These are phyloP conservation scores for Smithornis capensis DNA, from an alignment of 2,113 vertebrate genomes.

Conservation along the genomic window DNA sequence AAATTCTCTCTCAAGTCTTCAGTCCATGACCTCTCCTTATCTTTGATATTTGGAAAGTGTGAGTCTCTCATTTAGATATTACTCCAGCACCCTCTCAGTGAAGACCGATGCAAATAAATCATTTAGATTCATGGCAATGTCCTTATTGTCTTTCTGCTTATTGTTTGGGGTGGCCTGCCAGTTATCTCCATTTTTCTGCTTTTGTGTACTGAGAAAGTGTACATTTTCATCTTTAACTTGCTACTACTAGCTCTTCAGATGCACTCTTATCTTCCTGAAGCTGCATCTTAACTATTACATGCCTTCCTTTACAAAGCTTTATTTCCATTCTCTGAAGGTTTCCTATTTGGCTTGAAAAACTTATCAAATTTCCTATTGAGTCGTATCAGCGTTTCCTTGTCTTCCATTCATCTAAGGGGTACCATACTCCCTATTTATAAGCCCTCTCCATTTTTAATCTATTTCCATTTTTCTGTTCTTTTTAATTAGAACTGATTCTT, in stretches of 20 bases:
- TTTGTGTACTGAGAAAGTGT: background rate
- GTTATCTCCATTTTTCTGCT: background rate
- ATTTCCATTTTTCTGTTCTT: background rate
- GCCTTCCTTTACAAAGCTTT: background rate
- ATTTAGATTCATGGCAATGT: slow-evolving; percentile 54
- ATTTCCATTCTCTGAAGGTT: background rate
- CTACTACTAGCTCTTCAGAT: background rate
- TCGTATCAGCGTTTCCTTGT: background rate
- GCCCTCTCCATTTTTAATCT: background rate
- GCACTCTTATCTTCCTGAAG: background rate
- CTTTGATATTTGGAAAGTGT: slow-evolving; percentile 47
- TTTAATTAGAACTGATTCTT: background rate
- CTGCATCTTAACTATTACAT: background rate
- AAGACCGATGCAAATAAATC: slow-evolving; percentile 59
- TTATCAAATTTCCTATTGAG: background rate
- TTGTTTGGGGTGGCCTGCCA: background rate
- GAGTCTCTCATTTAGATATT: slow-evolving; percentile 30
- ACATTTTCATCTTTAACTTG: slow-evolving; percentile 11
- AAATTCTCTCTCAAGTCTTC: slow-evolving; percentile 1
- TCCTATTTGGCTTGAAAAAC: background rate
- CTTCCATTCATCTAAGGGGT: background rate
- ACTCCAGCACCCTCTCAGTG: slow-evolving; percentile 8
- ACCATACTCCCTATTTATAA: background rate
- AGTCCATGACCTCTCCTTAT: slow-evolving; percentile 17
- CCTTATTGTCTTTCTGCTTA: slow-evolving; percentile 24